These are phyloP conservation scores for Adelosebastes latens DNA, from an alignment of 2,797 vertebrate species.

Conservation along the genomic window DNA sequence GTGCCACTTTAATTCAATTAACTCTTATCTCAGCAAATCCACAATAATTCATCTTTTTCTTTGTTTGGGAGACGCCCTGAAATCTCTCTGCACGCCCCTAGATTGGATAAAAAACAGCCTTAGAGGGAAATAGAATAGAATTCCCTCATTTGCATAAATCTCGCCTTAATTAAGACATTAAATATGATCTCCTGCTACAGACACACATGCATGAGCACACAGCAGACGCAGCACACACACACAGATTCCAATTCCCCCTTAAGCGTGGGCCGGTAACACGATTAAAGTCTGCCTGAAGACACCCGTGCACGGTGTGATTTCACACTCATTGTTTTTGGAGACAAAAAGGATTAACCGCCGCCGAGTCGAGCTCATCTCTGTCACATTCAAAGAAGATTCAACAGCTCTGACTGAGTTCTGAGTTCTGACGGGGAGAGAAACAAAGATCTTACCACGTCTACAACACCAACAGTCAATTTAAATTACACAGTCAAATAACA, in stretches of 20 bases:
- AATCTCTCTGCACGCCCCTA: slow-evolving; percentile 33
- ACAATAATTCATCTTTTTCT: slow-evolving; percentile 19
- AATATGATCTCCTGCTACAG: slow-evolving; percentile 55
- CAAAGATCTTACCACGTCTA: neutral
- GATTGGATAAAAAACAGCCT: slow-evolving; percentile 40
- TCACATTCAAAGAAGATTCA: slow-evolving; percentile 13
- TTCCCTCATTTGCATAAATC: slow-evolving; percentile 70
- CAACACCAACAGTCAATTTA: neutral
- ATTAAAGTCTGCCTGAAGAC: slow-evolving; percentile 74
- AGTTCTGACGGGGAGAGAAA: neutral
- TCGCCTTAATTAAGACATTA: slow-evolving; percentile 77
- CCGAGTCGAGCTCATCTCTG: slow-evolving; percentile 13
- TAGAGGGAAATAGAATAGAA: slow-evolving; percentile 38
- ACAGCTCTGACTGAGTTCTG: slow-evolving; percentile 13
- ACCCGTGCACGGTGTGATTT: slow-evolving; percentile 61
- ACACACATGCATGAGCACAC: slow-evolving; percentile 25
- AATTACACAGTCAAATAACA: neutral
- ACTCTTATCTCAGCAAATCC: slow-evolving; percentile 29
- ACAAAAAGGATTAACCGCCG: slow-evolving; percentile 67
- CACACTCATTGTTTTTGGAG: slow-evolving; percentile 76
- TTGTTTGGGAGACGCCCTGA: slow-evolving; percentile 27
- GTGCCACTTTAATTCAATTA: slow-evolving; percentile 67
- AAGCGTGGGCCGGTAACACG: slow-evolving; percentile 64
- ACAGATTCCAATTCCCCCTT: slow-evolving; percentile 30
- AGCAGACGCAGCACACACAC: slow-evolving; percentile 13